These are phyloP conservation scores for Poicephalus meyeri DNA, from an alignment of 2,113 vertebrate genomes.

Conservation along the genomic window DNA sequence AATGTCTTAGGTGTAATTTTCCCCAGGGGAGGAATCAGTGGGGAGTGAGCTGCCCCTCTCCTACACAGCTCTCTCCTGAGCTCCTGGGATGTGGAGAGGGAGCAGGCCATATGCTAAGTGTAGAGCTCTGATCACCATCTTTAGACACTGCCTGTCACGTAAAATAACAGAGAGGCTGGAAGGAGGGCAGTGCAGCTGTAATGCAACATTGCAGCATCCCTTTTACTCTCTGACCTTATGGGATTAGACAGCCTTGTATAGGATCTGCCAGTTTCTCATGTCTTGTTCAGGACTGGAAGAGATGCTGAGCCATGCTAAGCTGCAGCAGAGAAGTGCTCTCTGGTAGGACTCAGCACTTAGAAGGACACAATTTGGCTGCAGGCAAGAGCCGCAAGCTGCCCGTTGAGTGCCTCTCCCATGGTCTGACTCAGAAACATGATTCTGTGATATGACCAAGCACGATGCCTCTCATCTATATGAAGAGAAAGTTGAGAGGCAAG, in stretches of 20 bases:
- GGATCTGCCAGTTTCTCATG: fast-evolving
- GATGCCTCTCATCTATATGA: neutral
- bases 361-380: neutral
- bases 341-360: neutral
- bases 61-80: neutral
- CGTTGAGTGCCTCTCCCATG: fast-evolving
- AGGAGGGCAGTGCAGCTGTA: neutral
- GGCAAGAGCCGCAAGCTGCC: neutral
- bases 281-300: neutral
- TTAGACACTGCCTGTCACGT: neutral
- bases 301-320: neutral
- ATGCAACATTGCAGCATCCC: neutral
- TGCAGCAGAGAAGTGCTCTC: neutral
- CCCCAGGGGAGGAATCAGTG: neutral
- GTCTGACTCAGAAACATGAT: neutral
- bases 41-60: neutral
- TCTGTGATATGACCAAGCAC: neutral
- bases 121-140: neutral
- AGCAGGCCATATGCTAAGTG: neutral
- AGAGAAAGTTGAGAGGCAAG: neutral
- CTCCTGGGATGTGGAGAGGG: neutral
- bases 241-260: neutral
- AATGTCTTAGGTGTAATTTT: neutral
- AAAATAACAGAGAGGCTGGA: neutral
- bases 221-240: neutral